Percentiles rank a stretch among this genome's conserved stretches.
Evolutionary conservation across 2,888 invertebrate species (phyloP).

Genomic region (Brenthis ino): DNA sequence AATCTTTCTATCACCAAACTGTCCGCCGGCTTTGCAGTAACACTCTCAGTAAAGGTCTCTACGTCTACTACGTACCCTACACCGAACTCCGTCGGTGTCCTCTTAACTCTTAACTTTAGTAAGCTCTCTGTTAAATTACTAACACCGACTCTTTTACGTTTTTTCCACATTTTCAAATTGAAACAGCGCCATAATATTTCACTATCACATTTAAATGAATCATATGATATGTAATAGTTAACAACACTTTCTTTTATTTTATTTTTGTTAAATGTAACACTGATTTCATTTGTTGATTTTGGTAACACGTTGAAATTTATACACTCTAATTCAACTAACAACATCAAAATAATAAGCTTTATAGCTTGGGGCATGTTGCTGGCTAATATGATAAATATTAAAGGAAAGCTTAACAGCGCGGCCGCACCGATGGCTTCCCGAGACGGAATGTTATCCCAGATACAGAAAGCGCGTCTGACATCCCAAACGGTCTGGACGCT

Average conservation of each 20-base stretch:
- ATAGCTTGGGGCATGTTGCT: constrained; percentile 56
- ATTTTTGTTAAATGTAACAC: constrained; percentile 43
- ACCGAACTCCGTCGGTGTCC: constrained; percentile 31
- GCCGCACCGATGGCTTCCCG: constrained; percentile 60
- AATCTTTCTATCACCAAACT: constrained; percentile 49
- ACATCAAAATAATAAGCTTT: constrained; percentile 54
- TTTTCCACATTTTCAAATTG: constrained; percentile 69
- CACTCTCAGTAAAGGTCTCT: constrained; percentile 2
- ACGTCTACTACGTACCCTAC: constrained; percentile 10
- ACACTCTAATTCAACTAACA: constrained; percentile 35
- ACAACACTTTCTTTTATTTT: constrained; percentile 43
- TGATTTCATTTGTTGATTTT: constrained; percentile 39
- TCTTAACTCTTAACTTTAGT: constrained; percentile 42
- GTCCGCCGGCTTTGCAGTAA: constrained; percentile 13
- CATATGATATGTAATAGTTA: constrained; percentile 43
- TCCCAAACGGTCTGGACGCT: constrained; percentile 29
- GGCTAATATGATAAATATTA: constrained; percentile 30
- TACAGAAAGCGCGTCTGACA: constrained; percentile 13
- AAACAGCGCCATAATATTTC: constrained; percentile 57
- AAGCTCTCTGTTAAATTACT: constrained; percentile 31
- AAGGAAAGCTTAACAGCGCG: constrained; percentile 51
- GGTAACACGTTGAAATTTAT: constrained; percentile 47
- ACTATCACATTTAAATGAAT: constrained; percentile 56
- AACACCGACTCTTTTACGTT: constrained; percentile 57
- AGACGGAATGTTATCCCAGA: constrained; percentile 57